Base-by-base conservation (phyloP, 1,140 invertebrate species). In the Venturia canescens region DNA sequence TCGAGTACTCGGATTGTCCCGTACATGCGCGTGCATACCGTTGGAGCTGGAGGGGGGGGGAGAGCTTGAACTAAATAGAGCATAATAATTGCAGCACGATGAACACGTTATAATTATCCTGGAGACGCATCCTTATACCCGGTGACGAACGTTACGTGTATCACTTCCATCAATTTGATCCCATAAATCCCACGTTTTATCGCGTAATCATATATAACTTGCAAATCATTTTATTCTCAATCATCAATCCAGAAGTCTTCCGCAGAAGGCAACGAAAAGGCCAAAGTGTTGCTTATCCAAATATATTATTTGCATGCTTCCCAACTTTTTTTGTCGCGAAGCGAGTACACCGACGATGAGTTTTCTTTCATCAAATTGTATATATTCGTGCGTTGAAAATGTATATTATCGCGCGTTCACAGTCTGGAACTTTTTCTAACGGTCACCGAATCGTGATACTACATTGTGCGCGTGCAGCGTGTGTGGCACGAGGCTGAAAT, bases 41-140 rank as follows among this genome's bases (percentile, higher is more conserved):
- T n/a, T n/a, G n/a, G n/a, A n/a, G n/a, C n/a, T 26, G 57, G 3
- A 21, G 3, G n/a, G 1, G 57, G 21, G 57, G 57, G 57, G n/a
- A n/a, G n/a, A n/a, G n/a, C n/a, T 21, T 21, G 18, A n/a, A 44
- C 34, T 50, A 74, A 74, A 74, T 74, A 44, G 71, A 74, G 71
- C 38, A 23, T 74, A 74, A 74, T 74, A 74, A 74, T 74, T 44
- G 21, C 26, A 50, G 38, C 71, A 15, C 21, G 4, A 23, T 13
- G 34, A 74, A 50, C 38, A 74, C 50, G 44, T 44, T 21, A 74
- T 74, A 74, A 50, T 74, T 74, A 74, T 74, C 44, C n/a, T 4
- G 44, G 71, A 50, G 71, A 74, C 21, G 38, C 38, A 74, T 50
- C 71, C 71, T 74, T 50, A 21, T 1, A 11, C 31, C 57, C 1